phyloP scores from a whole-genome alignment of 2,113 vertebrate genomes.

The Dasypus novemcinctus region DNA sequence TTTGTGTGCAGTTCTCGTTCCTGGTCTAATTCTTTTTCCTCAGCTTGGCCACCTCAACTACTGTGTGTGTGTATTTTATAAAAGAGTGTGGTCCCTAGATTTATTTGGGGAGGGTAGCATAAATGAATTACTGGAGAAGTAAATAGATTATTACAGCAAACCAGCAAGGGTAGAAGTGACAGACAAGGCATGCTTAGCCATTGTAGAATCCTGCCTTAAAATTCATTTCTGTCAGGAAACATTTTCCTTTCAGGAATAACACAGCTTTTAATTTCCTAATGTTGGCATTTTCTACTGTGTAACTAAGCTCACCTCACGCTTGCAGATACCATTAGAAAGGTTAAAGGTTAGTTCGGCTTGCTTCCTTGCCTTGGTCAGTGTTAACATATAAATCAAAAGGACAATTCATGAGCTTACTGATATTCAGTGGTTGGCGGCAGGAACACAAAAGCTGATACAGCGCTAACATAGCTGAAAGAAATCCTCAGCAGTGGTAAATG shows the following conservation, averaged over 20 bases:
- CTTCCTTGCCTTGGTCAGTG: constrained; percentile 19
- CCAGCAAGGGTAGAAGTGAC: neutral
- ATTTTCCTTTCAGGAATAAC: constrained; percentile 39
- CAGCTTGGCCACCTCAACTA: neutral
- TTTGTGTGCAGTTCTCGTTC: neutral
- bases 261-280: constrained; percentile 3
- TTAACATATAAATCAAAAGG: constrained; percentile 28
- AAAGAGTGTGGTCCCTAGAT: neutral
- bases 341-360: neutral
- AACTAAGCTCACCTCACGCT: neutral
- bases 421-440: neutral
- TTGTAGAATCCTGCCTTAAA: constrained; percentile 27
- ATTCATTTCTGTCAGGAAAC: constrained; percentile 9
- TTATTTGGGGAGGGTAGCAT: neutral
- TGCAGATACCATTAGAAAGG: constrained; percentile 8
- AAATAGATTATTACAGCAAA: constrained; percentile 37
- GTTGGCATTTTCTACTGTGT: neutral
- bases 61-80: neutral
- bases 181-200: neutral
- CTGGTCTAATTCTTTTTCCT: neutral
- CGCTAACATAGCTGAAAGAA: constrained; percentile 14
- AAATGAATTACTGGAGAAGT: constrained; percentile 18
- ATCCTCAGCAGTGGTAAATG: neutral
- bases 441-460: neutral
- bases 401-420: constrained; percentile 19